These are phyloP conservation scores for Zaprionus obscuricornis DNA, from an alignment of 2,888 invertebrate species.

Conservation along the genomic window DNA sequence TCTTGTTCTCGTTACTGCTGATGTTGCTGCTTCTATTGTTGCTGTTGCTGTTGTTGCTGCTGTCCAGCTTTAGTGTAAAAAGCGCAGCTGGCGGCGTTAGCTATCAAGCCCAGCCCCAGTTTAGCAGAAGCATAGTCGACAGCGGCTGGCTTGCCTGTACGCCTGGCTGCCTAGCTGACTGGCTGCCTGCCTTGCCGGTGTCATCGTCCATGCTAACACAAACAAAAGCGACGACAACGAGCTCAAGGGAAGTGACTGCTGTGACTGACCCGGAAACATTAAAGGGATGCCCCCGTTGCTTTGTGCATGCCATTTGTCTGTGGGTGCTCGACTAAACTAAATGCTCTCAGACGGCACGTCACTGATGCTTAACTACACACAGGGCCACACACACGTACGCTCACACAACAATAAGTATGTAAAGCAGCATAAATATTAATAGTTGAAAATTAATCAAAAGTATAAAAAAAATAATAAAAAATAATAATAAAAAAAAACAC, in stretches of 20 bases:
- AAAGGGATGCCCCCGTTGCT: constrained; percentile 58
- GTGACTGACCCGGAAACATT: constrained; percentile 77
- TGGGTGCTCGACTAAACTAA: constrained; percentile 48
- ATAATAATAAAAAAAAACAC: constrained; percentile 25
- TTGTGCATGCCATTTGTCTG: constrained; percentile 46
- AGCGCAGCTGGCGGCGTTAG: constrained; percentile 73
- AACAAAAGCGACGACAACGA: constrained; percentile 75
- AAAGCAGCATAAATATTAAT: constrained; percentile 72
- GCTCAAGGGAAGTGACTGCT: constrained; percentile 78
- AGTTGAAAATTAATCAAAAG: constrained; percentile 68
- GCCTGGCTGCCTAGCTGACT: constrained; percentile 32
- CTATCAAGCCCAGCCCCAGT: constrained; percentile 33
- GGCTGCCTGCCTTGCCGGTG: constrained; percentile 53
- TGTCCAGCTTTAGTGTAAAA: constrained; percentile 60
- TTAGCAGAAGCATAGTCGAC: background rate
- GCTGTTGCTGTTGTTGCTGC: constrained; percentile 17
- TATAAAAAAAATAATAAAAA: constrained; percentile 22
- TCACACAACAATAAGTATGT: constrained; percentile 20
- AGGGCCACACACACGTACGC: background rate
- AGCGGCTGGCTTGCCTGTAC: constrained; percentile 25
- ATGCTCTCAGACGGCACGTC: constrained; percentile 39
- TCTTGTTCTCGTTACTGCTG: constrained; percentile 20
- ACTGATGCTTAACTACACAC: background rate
- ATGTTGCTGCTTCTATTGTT: constrained; percentile 15
- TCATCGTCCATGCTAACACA: constrained; percentile 76